Percentiles rank a stretch among this genome's conserved stretches.
These are phyloP conservation scores for Sphaerophoria rueppellii DNA, from an alignment of 2,888 invertebrate genomes.

Conservation along the genomic window DNA sequence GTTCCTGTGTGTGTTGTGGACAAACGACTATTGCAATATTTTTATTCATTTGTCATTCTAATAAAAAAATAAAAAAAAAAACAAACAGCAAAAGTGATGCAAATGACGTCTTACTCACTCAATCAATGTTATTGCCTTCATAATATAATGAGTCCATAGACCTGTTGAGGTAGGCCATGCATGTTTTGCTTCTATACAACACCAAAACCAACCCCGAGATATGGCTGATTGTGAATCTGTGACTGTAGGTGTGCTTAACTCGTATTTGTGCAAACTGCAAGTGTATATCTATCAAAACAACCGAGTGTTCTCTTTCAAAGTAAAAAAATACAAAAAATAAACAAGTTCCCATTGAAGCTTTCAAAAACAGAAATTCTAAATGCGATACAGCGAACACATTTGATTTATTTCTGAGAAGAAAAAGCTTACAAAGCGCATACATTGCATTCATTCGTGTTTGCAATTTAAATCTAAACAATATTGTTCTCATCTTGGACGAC, in stretches of 20 bases:
- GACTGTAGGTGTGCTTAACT: slow-evolving; percentile 15
- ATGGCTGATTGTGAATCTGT: no score
- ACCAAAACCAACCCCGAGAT: slow-evolving; percentile 34
- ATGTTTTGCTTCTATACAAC: no score
- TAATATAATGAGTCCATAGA: slow-evolving; percentile 64
- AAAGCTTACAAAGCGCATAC: slow-evolving; percentile 31
- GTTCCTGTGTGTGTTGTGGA: background rate
- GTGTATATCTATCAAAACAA: slow-evolving; percentile 30
- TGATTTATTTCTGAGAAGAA: slow-evolving; percentile 11
- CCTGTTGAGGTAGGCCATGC: slow-evolving; percentile 72
- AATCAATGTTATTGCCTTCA: slow-evolving; percentile 67
- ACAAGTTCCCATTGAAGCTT: slow-evolving; percentile 38
- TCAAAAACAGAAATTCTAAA: slow-evolving; percentile 64
- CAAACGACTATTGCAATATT: slow-evolving; percentile 26
- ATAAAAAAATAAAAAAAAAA: background rate
- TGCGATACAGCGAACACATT: slow-evolving; percentile 49
- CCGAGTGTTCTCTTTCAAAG: slow-evolving; percentile 37
- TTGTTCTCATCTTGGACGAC: slow-evolving; percentile 6
- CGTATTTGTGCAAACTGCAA: slow-evolving; percentile 1
- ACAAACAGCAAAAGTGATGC: slow-evolving; percentile 48
- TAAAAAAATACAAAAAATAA: slow-evolving; percentile 13
- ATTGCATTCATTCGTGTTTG: slow-evolving; percentile 65
- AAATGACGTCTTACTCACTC: slow-evolving; percentile 70
- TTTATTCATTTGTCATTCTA: slow-evolving; percentile 51
- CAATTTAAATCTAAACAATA: slow-evolving; percentile 63